Evolutionary conservation across 2,797 vertebrate species (phyloP), one percentile per base, ranked within the genome.

Genomic region (Dromococcyx pavoninus): DNA sequence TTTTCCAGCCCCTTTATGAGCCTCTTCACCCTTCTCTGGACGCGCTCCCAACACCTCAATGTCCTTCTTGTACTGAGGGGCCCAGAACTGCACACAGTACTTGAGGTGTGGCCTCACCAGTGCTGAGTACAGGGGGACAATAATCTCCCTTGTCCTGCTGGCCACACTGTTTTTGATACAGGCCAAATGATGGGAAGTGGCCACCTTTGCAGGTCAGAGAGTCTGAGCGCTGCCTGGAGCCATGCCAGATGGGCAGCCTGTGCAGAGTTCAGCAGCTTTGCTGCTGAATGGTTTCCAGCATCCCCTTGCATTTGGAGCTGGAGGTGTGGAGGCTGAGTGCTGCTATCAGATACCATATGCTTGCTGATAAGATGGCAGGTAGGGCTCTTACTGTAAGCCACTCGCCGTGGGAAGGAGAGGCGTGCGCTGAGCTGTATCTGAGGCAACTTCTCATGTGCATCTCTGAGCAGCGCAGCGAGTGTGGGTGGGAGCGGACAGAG

Each of bases 331-430:
- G 76, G 70, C 57, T 44, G 32, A 58, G 37, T 11, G 58, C 66
- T 48, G 2, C 79, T 94, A 91, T 96, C 95, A 39, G 62, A 48
- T 94, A 92, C 92, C 76, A 88, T 93, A 91, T 90, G 85, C 65
- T 33, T 30, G 41, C 82, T 84, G 73, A 77, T 81, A 91, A 91
- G 79, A 35, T 6, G 32, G 67, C 60, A 84, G 91, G 85, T 79
- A 92, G 64, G 39, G 62, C 53, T 88, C 57, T 96, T 76, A 81
- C 91, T 23, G 76, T 70, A 93, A 97, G 93, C 43, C 46, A 25
- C 61, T 75, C 1, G 0, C 70, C 23, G 11, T 22, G n/a, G 81
- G 87, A 51, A 66, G 64, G 70, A 83, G 70, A 92, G 81, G 64
- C 0, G 13, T 58, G 58, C 9, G 15, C 17, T 4, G 58, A 82